Evolutionary conservation across 2,888 invertebrate genomes (phyloP).

Genomic region (Xestia sexstrigata): DNA sequence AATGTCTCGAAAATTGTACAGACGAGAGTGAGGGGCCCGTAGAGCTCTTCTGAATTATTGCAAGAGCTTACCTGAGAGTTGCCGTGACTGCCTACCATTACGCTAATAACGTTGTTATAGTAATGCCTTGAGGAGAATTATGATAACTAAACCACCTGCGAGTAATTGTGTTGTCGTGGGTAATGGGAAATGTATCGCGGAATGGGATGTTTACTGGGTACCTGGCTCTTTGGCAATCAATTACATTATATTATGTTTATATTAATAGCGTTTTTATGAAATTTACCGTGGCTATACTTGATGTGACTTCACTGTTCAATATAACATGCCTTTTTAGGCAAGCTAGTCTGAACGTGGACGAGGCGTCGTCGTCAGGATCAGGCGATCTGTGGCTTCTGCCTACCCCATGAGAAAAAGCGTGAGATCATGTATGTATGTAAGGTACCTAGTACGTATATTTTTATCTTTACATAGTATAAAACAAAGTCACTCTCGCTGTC

Average conservation of each 20-base stretch:
- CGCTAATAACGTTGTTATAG: constrained; percentile 55
- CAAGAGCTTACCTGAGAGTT: constrained; percentile 43
- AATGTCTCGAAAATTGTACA: constrained; percentile 51
- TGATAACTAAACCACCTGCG: constrained; percentile 44
- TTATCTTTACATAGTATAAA: too few species aligned
- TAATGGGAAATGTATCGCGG: constrained; percentile 37
- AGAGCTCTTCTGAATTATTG: constrained; percentile 59
- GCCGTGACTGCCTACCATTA: constrained; percentile 59
- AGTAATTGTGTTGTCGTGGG: constrained; percentile 40
- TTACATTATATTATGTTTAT: constrained; percentile 24
- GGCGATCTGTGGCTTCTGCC: background rate
- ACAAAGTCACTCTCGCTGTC: too few species aligned
- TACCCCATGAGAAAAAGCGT: background rate
- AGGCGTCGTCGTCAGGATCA: background rate
- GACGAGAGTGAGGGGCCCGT: constrained; percentile 12
- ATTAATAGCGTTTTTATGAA: background rate
- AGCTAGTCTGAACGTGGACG: background rate
- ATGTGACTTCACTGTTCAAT: background rate
- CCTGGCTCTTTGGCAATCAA: constrained; percentile 6
- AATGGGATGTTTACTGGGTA: constrained; percentile 32
- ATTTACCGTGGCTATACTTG: background rate
- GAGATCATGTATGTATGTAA: background rate
- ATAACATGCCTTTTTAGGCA: background rate
- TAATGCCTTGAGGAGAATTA: constrained; percentile 44
- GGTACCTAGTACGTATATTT: too few species aligned